Evolutionary conservation across 2,113 vertebrate species (phyloP).

Genomic region (Xiphophorus hellerii): DNA sequence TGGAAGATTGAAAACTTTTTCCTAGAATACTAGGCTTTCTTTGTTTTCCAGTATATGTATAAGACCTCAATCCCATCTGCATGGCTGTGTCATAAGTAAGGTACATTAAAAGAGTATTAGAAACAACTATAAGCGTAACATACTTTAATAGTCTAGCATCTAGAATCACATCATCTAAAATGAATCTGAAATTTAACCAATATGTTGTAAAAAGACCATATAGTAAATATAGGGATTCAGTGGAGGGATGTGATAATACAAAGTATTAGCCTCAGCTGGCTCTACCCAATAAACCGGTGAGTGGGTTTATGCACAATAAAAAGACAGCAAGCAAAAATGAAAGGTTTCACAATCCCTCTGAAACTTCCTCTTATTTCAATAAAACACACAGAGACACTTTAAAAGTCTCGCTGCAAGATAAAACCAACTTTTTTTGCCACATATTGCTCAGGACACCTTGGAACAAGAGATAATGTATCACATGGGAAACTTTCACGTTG

Average conservation of each 20-base stretch:
- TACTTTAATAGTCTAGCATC: not conserved
- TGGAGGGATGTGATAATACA: not conserved
- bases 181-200: not conserved
- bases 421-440: not conserved
- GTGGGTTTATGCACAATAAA: conserved; percentile 11
- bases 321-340: conserved; percentile 6
- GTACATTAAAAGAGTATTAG: not conserved
- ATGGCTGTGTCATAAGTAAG: not conserved
- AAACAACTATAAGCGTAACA: not conserved
- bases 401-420: not conserved
- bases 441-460: not conserved
- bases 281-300: conserved; percentile 11
- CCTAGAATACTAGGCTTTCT: not conserved
- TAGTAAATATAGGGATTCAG: not conserved
- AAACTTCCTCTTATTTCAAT: not conserved
- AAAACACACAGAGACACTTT: not conserved
- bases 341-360: conserved; percentile 20
- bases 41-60: not conserved
- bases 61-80: not conserved
- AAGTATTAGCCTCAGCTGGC: conserved; percentile 2
- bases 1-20: not conserved
- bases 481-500: not conserved
- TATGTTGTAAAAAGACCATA: not conserved
- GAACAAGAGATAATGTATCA: not conserved
- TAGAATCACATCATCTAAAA: not conserved